Percentiles rank a stretch among this genome's conserved stretches.
phyloP scores from a whole-genome alignment of 2,888 invertebrate genomes.

The Lordiphosa fenestrarum region DNA sequence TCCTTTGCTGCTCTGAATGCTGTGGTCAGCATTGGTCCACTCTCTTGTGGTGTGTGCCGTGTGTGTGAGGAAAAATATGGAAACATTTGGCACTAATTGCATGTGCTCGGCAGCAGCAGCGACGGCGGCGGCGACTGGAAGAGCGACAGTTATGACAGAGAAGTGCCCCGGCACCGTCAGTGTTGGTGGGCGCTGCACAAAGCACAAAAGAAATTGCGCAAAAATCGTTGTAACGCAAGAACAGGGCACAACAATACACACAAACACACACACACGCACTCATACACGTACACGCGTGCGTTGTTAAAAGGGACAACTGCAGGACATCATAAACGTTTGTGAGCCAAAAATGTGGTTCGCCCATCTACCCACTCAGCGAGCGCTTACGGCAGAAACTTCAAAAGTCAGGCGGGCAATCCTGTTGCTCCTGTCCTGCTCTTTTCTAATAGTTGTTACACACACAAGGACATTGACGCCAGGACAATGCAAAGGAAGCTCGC shows the following conservation, averaged over 20 bases:
- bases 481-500: conserved; percentile 65
- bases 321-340: conserved; percentile 71
- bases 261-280: conserved; percentile 19
- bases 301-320: conserved; percentile 67
- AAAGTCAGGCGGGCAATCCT: conserved; percentile 52
- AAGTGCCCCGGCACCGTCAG: conserved; percentile 50
- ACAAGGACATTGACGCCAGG: conserved; percentile 53
- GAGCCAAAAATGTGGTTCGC: conserved; percentile 12
- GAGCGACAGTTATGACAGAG: conserved; percentile 72
- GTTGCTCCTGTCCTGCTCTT: conserved; percentile 52
- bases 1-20: conserved; percentile 46
- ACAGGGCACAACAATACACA: conserved; percentile 50
- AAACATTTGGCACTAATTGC: conserved; percentile 80
- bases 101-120: conserved; percentile 59
- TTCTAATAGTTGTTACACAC: conserved; percentile 61
- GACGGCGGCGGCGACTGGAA: conserved; percentile 33
- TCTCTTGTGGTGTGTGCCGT: conserved; percentile 21
- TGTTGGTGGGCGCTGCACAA: conserved; percentile 41
- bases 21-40: conserved; percentile 50
- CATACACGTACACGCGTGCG: conserved; percentile 29
- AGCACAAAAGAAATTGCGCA: conserved; percentile 73
- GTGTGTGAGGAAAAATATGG: conserved; percentile 72
- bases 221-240: conserved; percentile 72
- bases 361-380: conserved; percentile 10
- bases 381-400: conserved; percentile 24